Percentiles rank a stretch among this genome's conserved stretches.
These are phyloP conservation scores for Yponomeuta malinellus DNA, from an alignment of 2,888 invertebrate species.

Conservation along the genomic window DNA sequence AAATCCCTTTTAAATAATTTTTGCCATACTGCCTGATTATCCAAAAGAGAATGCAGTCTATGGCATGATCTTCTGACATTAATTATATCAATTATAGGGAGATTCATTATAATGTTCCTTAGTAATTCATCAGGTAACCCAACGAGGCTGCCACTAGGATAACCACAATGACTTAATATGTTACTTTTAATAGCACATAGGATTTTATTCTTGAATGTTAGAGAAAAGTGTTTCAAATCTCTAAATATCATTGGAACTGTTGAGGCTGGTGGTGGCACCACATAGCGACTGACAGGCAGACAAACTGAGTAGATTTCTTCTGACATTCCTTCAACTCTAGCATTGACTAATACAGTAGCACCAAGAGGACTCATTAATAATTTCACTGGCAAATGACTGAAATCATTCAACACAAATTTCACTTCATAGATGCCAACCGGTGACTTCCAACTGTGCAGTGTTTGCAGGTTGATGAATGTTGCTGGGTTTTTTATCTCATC, in stretches of 20 bases:
- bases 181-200: constrained; percentile 72
- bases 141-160: constrained; percentile 59
- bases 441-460: constrained; percentile 41
- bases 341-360: constrained; percentile 48
- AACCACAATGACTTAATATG: constrained; percentile 65
- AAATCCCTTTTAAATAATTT: constrained; percentile 53
- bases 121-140: constrained; percentile 64
- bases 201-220: constrained; percentile 71
- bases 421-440: constrained; percentile 43
- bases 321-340: constrained; percentile 43
- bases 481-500: constrained; percentile 28
- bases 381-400: constrained; percentile 41
- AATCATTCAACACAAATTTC: constrained; percentile 43
- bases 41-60: constrained; percentile 39
- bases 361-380: constrained; percentile 54
- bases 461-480: constrained; percentile 30
- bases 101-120: constrained; percentile 41
- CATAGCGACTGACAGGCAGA: constrained; percentile 53
- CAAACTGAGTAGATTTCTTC: constrained; percentile 60
- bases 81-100: constrained; percentile 43
- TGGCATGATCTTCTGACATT: constrained; percentile 48
- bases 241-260: constrained; percentile 54
- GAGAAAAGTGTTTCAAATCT: constrained; percentile 61
- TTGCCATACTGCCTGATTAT: constrained; percentile 53
- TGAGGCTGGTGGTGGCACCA: constrained; percentile 49